Conservation (phyloP, 2,113 vertebrate species). For the Cranoglanis bouderius region DNA sequence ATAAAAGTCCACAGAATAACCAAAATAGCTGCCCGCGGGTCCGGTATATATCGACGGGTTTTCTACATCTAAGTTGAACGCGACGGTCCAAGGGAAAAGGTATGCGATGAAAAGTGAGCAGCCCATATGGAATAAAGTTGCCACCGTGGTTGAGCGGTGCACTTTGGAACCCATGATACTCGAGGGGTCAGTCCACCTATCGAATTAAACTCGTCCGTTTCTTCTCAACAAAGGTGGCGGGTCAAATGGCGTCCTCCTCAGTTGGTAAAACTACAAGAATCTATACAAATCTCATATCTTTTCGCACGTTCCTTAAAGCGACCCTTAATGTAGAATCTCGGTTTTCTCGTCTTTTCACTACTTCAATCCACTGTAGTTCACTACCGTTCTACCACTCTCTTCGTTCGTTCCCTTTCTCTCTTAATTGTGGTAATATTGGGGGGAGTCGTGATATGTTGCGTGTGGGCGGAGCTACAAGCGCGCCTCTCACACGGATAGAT, state of each 20-base stretch:
- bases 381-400: neutral
- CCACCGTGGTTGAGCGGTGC: slow-evolving; percentile 60
- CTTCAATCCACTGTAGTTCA: neutral
- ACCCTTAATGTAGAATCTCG: slow-evolving; percentile 56
- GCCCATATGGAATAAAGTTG: slow-evolving; percentile 27
- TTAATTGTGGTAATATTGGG: slow-evolving; percentile 62
- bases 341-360: slow-evolving; percentile 54
- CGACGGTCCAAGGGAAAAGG: slow-evolving; percentile 64
- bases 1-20: slow-evolving; percentile 90
- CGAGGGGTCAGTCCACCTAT: slow-evolving; percentile 49
- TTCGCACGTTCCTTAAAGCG: slow-evolving; percentile 19
- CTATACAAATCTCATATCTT: slow-evolving; percentile 63
- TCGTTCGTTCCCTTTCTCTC: slow-evolving; percentile 57
- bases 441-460: slow-evolving; percentile 69
- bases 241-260: slow-evolving; percentile 28
- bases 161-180: slow-evolving; percentile 63
- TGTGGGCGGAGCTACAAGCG: slow-evolving; percentile 69
- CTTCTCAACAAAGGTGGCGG: slow-evolving; percentile 16
- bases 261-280: neutral
- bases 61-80: slow-evolving; percentile 85
- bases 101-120: slow-evolving; percentile 61
- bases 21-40: slow-evolving; percentile 83
- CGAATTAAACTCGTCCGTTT: slow-evolving; percentile 25
- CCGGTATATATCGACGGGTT: slow-evolving; percentile 79
- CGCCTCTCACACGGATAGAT: slow-evolving; percentile 60